phyloP scores from a whole-genome alignment of 2,797 vertebrate species.

The Sebastes iracundus region DNA sequence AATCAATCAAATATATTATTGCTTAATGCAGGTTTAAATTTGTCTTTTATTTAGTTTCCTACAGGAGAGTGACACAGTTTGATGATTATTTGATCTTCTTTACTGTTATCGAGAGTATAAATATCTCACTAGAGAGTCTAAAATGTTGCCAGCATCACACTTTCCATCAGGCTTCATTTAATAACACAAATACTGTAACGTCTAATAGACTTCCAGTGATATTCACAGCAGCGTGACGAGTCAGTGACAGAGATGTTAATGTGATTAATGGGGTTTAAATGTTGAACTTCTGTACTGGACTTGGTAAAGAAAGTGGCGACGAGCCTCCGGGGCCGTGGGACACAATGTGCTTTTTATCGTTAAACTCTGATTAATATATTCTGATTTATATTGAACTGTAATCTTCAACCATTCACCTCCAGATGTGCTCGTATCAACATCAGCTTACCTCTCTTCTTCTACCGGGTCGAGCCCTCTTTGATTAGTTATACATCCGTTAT shows the following conservation, averaged over 20 bases:
- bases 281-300: neutral
- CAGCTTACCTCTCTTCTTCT: slow-evolving; percentile 43
- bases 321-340: neutral
- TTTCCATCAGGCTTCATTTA: neutral
- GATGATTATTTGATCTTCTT: neutral
- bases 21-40: neutral
- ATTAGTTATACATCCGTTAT: slow-evolving; percentile 20
- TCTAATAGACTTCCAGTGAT: neutral
- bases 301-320: slow-evolving; percentile 6
- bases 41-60: neutral
- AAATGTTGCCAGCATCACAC: slow-evolving; percentile 31
- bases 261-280: slow-evolving; percentile 1
- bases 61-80: neutral
- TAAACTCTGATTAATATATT: slow-evolving; percentile 23
- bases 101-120: neutral
- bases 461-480: slow-evolving; percentile 7
- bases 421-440: slow-evolving; percentile 49
- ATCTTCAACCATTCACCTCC: slow-evolving; percentile 12
- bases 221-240: neutral
- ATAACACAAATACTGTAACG: neutral
- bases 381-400: neutral
- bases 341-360: slow-evolving; percentile 50
- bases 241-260: neutral
- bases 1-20: neutral
- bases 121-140: neutral